Conservation (phyloP, 1,140 invertebrate genomes). For the Cotesia vestalis region DNA sequence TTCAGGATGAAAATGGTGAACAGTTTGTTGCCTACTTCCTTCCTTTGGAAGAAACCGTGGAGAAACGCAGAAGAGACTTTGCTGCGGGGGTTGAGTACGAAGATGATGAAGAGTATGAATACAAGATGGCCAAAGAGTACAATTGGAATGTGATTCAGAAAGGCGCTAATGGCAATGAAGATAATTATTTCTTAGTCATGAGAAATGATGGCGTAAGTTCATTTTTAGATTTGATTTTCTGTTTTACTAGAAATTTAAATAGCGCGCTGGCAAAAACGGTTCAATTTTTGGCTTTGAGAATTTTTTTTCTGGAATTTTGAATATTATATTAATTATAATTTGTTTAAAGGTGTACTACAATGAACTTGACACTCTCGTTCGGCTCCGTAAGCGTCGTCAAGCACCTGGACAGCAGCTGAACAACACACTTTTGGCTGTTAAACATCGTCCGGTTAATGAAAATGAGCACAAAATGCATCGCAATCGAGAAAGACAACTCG, state of each 20-base stretch:
- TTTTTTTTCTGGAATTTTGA: background rate
- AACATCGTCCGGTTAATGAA: slow-evolving; percentile 86
- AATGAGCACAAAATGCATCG: slow-evolving; percentile 88
- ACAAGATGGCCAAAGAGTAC: slow-evolving; percentile 94
- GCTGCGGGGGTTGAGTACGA: slow-evolving; percentile 82
- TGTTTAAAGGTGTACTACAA: slow-evolving; percentile 84
- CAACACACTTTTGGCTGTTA: slow-evolving; percentile 87
- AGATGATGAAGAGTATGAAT: slow-evolving; percentile 93
- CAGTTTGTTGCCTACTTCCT: slow-evolving; percentile 99
- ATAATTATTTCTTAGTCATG: slow-evolving; percentile 97
- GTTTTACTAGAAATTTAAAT: too few species aligned
- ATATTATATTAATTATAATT: background rate
- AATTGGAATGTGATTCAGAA: slow-evolving; percentile 99
- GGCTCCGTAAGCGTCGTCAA: slow-evolving; percentile 88
- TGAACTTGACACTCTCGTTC: slow-evolving; percentile 94
- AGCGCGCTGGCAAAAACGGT: too few species aligned
- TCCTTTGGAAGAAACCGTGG: slow-evolving; percentile 90
- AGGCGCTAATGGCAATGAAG: slow-evolving; percentile 96
- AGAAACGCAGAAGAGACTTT: slow-evolving; percentile 85
- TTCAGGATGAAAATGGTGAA: slow-evolving; percentile 97
- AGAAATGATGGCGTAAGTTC: slow-evolving; percentile 78
- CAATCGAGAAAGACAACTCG: slow-evolving; percentile 85
- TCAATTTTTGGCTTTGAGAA: background rate
- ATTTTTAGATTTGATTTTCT: slow-evolving; percentile 16
- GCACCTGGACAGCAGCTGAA: slow-evolving; percentile 78